These are phyloP conservation scores for Meliscaeva auricollis DNA, from an alignment of 2,888 invertebrate genomes.

Conservation along the genomic window DNA sequence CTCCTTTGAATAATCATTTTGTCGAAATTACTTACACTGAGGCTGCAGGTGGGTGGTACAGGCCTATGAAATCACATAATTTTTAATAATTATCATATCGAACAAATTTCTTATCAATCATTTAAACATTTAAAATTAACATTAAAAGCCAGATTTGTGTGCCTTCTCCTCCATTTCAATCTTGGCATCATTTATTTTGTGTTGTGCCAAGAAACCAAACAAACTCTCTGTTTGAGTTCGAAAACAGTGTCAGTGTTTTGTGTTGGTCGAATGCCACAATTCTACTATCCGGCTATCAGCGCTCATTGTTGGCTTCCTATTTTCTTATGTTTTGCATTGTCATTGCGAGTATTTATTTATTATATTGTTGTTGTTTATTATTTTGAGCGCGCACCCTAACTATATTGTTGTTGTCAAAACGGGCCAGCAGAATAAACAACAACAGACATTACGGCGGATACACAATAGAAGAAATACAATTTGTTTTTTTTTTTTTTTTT, in stretches of 20 bases:
- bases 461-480: conserved; percentile 3
- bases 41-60: too few relatives aligned
- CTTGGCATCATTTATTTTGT: not conserved
- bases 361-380: conserved; percentile 77
- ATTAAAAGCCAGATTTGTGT: too few relatives aligned
- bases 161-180: not conserved
- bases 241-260: conserved; percentile 83
- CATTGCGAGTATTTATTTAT: conserved; percentile 51
- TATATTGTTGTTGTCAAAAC: conserved; percentile 50
- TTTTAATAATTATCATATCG: too few relatives aligned
- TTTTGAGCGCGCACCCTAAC: conserved; percentile 40
- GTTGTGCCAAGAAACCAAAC: not conserved
- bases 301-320: not conserved
- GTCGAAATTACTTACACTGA: too few relatives aligned
- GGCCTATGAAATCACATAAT: too few relatives aligned
- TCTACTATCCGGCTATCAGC: conserved; percentile 81
- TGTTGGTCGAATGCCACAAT: conserved; percentile 84
- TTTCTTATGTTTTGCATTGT: conserved; percentile 59
- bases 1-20: too few relatives aligned
- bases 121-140: too few relatives aligned
- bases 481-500: not conserved
- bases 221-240: conserved; percentile 72
- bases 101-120: too few relatives aligned
- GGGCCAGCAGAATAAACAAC: conserved; percentile 27
- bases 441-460: conserved; percentile 3